Base-by-base conservation (phyloP, 2,113 vertebrate species). In the Cepphus grylle region DNA sequence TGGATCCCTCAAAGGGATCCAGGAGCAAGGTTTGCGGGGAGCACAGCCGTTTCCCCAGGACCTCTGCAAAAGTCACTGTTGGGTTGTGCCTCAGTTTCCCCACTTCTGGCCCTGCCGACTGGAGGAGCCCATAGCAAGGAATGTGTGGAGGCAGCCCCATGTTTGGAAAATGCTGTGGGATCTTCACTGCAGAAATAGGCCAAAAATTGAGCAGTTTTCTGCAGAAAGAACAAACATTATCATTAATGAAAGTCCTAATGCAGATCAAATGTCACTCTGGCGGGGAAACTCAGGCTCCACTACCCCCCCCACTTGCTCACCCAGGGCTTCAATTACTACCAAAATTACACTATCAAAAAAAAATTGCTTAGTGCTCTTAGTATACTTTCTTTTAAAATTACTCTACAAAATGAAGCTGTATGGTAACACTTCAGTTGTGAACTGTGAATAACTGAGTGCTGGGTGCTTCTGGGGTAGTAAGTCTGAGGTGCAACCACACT, bases 71-170 rank as follows among this genome's bases (percentile, higher is more conserved):
- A 87, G 22, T 19, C 11, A 6, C 38, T 26, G 42, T 6, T 73
- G n/a, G 65, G 30, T 77, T 18, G 12, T 89, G 81, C 36, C 70
- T 85, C n/a, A 5, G 72, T 52, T 79, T 93, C 74, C 49, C n/a
- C 29, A 22, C 11, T 88, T 32, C 19, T 85, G 9, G 1, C 43
- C n/a, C 25, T 6, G 2, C 38, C 7, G 1, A 21, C 2, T 1
- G 12, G 27, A 88, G 62, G 1, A 20, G 18, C 20, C 5, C 2
- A 9, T 26, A 38, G 21, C 4, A 4, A 58, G 67, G 43, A 26
- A 63, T 0, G 3, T 3, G 5, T 6, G 6, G 78, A 65, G 65
- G 30, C 4, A 12, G 42, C 29, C 70, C 34, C 0, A 0, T 3
- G 12, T 62, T 14, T 67, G 36, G 40, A n/a, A n/a, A 94, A 34